These are phyloP conservation scores for Ricordea florida DNA, from an alignment of 92 coral and sea anemone genomes.

Conservation along the genomic window DNA sequence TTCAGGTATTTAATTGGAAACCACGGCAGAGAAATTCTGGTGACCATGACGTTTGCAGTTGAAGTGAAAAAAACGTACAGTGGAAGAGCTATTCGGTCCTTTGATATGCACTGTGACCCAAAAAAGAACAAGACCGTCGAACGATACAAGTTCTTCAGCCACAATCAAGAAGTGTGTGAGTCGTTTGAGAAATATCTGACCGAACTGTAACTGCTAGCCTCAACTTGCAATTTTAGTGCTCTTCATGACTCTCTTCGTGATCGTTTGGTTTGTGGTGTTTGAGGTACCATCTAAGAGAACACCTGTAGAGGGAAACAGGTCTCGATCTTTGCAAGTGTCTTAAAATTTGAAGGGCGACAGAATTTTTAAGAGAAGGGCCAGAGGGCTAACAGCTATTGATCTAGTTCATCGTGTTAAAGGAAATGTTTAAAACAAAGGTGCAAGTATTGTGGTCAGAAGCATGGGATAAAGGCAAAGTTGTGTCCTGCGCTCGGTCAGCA, in stretches of 20 bases:
- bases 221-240: conserved; percentile 42
- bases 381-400: neutral
- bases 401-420: too few species aligned
- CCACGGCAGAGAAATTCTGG: conserved; percentile 39
- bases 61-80: neutral
- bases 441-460: conserved; percentile 6
- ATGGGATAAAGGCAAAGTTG: neutral
- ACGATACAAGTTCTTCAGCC: conserved; percentile 51
- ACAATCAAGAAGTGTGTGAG: conserved; percentile 48
- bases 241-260: conserved; percentile 41
- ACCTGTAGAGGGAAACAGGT: conserved; percentile 4
- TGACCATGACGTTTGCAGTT: conserved; percentile 10
- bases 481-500: conserved; percentile 17
- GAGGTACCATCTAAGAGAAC: conserved; percentile 13
- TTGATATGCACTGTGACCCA: conserved; percentile 55
- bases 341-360: conserved; percentile 48
- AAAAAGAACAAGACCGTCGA: conserved; percentile 58
- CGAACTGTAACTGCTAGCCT: conserved; percentile 40
- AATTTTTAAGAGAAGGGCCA: conserved; percentile 31
- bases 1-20: conserved; percentile 2
- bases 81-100: conserved; percentile 7
- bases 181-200: conserved; percentile 47
- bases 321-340: conserved; percentile 16
- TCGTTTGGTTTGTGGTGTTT: conserved; percentile 52
- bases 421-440: too few species aligned